A percentile compares a stretch with the other conserved stretches of the same genome.
These are phyloP conservation scores for Tautogolabrus adspersus DNA, from an alignment of 2,113 vertebrate species.

Conservation along the genomic window DNA sequence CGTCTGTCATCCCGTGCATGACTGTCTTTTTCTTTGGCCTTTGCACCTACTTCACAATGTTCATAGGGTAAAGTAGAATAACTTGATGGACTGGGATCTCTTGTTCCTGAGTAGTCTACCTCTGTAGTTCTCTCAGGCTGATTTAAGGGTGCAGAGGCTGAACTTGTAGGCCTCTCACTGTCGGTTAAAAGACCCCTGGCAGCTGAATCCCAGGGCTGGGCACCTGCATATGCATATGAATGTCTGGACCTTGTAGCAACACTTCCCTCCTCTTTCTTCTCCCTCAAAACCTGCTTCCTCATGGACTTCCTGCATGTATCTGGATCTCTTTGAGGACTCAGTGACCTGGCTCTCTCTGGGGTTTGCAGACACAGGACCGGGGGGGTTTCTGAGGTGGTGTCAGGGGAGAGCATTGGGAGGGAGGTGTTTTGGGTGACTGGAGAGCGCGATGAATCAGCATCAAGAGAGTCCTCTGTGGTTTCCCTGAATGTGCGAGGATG, in stretches of 20 bases:
- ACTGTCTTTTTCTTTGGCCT: conserved; percentile 55
- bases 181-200: conserved; percentile 30
- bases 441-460: conserved; percentile 61
- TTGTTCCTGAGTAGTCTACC: conserved; percentile 13
- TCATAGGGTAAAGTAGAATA: conserved; percentile 74
- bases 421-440: conserved; percentile 78
- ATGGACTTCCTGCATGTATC: conserved; percentile 51
- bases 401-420: conserved; percentile 69
- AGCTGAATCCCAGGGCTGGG: conserved; percentile 50
- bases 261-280: conserved; percentile 30
- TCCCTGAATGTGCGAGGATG: conserved; percentile 35
- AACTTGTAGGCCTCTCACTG: conserved; percentile 43
- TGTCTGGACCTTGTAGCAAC: conserved; percentile 40
- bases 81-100: conserved; percentile 62
- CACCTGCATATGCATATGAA: conserved; percentile 48
- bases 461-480: conserved; percentile 54
- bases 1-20: conserved; percentile 18
- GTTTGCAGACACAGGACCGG: conserved; percentile 39
- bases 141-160: conserved; percentile 41
- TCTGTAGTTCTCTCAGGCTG: conserved; percentile 34
- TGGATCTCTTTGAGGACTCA: conserved; percentile 48
- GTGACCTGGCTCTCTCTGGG: conserved; percentile 34
- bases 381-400: conserved; percentile 45
- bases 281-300: conserved; percentile 53
- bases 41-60: conserved; percentile 60